These are phyloP conservation scores for Allacma fusca DNA, from an alignment of 2,888 invertebrate species.

Conservation along the genomic window DNA sequence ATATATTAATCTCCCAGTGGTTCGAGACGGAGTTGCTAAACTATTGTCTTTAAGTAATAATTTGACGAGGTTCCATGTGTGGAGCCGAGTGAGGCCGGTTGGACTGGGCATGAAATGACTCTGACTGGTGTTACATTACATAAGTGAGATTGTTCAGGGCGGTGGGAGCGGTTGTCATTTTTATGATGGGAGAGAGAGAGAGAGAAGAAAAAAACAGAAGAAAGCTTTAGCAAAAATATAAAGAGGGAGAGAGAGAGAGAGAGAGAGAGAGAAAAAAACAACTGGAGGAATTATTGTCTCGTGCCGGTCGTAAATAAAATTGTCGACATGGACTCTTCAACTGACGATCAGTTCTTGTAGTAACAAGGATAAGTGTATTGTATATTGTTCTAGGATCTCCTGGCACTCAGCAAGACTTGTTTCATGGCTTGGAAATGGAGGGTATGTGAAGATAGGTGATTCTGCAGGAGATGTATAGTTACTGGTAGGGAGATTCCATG, in stretches of 20 bases:
- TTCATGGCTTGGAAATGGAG: too few species aligned
- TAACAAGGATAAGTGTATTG: slow-evolving; percentile 16
- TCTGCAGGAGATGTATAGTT: too few species aligned
- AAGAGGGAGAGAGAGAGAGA: neutral
- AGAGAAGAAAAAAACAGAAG: neutral
- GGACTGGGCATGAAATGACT: too few species aligned
- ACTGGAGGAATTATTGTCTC: slow-evolving; percentile 48
- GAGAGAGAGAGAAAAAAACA: slow-evolving; percentile 26
- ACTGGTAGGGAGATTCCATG: too few species aligned
- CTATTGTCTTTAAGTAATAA: slow-evolving; percentile 2
- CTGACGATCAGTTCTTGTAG: slow-evolving; percentile 17
- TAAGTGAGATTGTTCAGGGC: neutral
- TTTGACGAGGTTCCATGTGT: neutral
- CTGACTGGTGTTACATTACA: neutral
- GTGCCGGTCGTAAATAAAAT: slow-evolving; percentile 51
- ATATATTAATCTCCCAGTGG: neutral
- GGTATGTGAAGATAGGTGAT: too few species aligned
- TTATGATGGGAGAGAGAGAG: slow-evolving; percentile 35
- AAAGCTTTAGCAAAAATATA: neutral
- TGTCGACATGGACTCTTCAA: slow-evolving; percentile 46
- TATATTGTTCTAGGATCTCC: too few species aligned
- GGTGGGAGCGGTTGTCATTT: slow-evolving; percentile 49
- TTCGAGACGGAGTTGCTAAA: neutral
- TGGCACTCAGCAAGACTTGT: too few species aligned
- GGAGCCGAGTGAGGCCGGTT: too few species aligned